Percentiles rank a stretch among this genome's conserved stretches.
These are phyloP conservation scores for Chironex yamaguchii DNA, from an alignment of 30 jellyfish, hydroid and myxozoan species.

Conservation along the genomic window DNA sequence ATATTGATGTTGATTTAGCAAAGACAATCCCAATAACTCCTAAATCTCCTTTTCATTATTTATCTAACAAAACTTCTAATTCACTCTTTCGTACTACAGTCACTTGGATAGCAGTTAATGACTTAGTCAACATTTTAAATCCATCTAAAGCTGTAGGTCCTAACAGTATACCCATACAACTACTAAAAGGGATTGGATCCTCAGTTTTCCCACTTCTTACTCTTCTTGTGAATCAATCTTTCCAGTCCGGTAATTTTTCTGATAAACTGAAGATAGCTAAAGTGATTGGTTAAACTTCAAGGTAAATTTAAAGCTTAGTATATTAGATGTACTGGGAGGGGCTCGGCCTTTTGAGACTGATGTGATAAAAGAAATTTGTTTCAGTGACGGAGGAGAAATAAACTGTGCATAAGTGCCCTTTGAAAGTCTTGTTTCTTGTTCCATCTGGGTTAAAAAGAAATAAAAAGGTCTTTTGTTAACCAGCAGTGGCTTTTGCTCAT, in stretches of 20 bases:
- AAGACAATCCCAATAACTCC: conserved; percentile 47
- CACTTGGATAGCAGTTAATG: conserved; percentile 42
- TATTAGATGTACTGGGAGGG: no score
- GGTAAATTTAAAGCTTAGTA: no score
- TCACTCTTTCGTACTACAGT: conserved; percentile 46
- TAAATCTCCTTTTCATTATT: conserved; percentile 26
- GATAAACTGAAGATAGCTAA: conserved; percentile 31
- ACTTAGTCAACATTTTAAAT: conserved; percentile 25
- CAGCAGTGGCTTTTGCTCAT: no score
- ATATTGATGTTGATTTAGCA: conserved; percentile 41
- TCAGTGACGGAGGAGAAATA: no score
- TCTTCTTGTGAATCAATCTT: conserved; percentile 26
- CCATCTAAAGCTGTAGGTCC: conserved; percentile 62
- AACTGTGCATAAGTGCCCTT: no score
- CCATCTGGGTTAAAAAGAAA: no score
- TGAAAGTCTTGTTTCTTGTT: no score
- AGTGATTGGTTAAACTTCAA: no score
- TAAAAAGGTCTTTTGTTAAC: no score
- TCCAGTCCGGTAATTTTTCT: conserved; percentile 33
- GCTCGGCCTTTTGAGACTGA: no score
- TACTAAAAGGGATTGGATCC: conserved; percentile 28
- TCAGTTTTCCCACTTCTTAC: conserved; percentile 47
- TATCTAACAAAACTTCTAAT: conserved; percentile 32
- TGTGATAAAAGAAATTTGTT: no score
- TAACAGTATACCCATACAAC: conserved; percentile 36